Conservation (phyloP, 2,797 vertebrate species). For the Onychomys arenicola region DNA sequence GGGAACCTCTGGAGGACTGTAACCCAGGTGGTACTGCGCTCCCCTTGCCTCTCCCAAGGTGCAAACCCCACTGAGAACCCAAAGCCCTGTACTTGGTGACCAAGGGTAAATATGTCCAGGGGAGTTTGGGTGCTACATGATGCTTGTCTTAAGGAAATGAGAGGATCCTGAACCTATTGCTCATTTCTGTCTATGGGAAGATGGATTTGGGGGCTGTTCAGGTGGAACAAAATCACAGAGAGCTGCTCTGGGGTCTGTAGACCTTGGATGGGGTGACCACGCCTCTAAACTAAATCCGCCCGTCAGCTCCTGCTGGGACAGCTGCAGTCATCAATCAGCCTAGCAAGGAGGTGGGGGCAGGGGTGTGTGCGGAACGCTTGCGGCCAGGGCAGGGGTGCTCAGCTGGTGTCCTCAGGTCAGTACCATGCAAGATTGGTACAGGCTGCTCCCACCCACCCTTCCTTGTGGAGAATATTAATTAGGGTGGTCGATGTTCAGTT, state of each 20-base stretch:
- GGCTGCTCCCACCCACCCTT: conserved; percentile 59
- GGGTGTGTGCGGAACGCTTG: conserved; percentile 38
- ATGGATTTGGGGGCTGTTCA: conserved; percentile 46
- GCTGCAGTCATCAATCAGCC: conserved; percentile 82
- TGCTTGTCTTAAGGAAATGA: not conserved
- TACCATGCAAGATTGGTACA: not conserved
- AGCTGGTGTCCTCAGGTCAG: conserved; percentile 9
- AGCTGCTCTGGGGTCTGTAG: conserved; percentile 44
- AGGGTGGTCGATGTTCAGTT: conserved; percentile 33
- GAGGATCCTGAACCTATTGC: not conserved
- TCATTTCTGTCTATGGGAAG: conserved; percentile 50
- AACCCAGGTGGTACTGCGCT: not conserved
- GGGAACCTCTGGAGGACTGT: not conserved
- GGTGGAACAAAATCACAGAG: conserved; percentile 7
- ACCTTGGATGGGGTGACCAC: conserved; percentile 62
- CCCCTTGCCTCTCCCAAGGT: not conserved
- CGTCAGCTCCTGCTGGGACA: conserved; percentile 67
- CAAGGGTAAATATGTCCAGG: not conserved
- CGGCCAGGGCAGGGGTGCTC: conserved; percentile 55
- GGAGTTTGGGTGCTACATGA: not conserved
- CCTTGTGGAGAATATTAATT: conserved; percentile 66
- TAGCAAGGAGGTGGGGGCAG: conserved; percentile 53
- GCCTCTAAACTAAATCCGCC: conserved; percentile 55
- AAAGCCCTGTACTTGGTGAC: not conserved
- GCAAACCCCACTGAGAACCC: not conserved